These are phyloP conservation scores for Coendou prehensilis DNA, from an alignment of 2,797 vertebrate genomes.

Conservation along the genomic window DNA sequence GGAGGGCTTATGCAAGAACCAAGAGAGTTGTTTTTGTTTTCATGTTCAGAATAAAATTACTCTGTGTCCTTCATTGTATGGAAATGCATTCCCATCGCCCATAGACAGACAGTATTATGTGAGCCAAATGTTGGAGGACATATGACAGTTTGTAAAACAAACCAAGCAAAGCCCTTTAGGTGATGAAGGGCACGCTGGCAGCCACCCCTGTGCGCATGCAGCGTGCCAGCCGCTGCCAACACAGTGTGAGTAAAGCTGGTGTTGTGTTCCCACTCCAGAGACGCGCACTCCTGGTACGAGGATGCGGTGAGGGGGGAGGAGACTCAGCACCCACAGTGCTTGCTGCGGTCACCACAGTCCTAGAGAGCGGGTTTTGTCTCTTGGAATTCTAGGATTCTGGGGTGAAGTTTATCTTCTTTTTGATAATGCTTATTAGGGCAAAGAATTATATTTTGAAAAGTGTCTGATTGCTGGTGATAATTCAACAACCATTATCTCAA, in stretches of 20 bases:
- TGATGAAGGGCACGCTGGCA: not conserved
- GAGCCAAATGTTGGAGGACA: not conserved
- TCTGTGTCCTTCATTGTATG: not conserved
- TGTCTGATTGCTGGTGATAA: not conserved
- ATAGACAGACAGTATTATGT: not conserved
- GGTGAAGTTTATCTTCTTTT: not conserved
- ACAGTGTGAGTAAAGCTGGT: not conserved
- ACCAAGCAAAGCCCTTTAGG: not conserved
- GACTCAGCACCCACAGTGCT: not conserved
- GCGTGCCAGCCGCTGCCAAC: not conserved
- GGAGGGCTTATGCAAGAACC: too few species aligned
- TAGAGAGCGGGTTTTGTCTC: not conserved
- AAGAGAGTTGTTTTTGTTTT: not conserved
- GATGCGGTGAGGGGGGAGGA: not conserved
- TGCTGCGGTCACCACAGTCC: not conserved
- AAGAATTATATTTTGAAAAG: not conserved
- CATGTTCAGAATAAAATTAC: not conserved
- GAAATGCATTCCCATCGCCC: not conserved
- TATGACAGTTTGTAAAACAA: not conserved
- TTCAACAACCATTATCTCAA: not conserved
- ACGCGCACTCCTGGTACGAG: not conserved
- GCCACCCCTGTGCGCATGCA: fast-evolving
- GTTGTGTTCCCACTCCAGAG: not conserved
- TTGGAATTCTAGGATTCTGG: not conserved
- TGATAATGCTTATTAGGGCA: not conserved